Evolutionary conservation across 2,888 invertebrate species (phyloP).

Genomic region (Eupeodes latifasciatus): DNA sequence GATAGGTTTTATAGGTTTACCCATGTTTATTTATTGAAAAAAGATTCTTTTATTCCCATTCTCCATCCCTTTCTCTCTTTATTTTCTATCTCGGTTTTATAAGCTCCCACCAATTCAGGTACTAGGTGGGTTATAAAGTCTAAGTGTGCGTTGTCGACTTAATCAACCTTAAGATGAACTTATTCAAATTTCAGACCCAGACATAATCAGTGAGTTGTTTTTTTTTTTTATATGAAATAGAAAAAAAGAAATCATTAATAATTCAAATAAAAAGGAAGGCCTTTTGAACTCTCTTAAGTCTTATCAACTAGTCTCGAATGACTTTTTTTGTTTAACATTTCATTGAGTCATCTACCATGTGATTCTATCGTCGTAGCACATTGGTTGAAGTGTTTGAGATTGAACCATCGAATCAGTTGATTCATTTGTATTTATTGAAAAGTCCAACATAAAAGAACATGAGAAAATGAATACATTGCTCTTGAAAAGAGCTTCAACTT

Average conservation of each 20-base stretch:
- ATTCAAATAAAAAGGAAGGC: slow-evolving; percentile 20
- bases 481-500: too few species aligned
- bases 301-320: slow-evolving; percentile 7
- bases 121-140: background rate
- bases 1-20: background rate
- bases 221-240: background rate
- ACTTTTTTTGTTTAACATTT: background rate
- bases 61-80: too few species aligned
- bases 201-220: slow-evolving; percentile 1
- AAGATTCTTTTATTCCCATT: background rate
- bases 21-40: background rate
- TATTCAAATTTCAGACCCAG: slow-evolving; percentile 41
- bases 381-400: slow-evolving; percentile 12
- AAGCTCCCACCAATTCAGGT: slow-evolving; percentile 35
- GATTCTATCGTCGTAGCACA: background rate
- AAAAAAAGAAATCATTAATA: slow-evolving; percentile 27
- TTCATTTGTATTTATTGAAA: background rate
- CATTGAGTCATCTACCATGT: background rate
- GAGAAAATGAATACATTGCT: too few species aligned
- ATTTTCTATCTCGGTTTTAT: background rate
- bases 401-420: slow-evolving; percentile 63
- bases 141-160: slow-evolving; percentile 57
- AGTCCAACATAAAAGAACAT: too few species aligned
- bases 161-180: slow-evolving; percentile 41
- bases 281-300: slow-evolving; percentile 28